Base-by-base conservation (phyloP, 53 echinoderm and acorn worm species). In the Paracentrotus lividus region DNA sequence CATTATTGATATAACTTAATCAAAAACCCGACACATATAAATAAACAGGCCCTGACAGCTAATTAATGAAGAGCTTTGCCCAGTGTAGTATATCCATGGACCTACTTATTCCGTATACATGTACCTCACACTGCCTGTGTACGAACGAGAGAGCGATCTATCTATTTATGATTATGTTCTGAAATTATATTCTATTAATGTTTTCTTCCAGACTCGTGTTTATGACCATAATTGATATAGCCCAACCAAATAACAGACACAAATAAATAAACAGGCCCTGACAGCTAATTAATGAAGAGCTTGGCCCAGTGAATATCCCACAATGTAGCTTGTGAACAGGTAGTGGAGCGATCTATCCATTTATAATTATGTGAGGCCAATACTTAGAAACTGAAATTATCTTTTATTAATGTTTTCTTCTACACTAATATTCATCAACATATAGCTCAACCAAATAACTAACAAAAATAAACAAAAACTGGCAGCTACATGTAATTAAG, bases 181-280 rank as follows among this genome's bases (percentile, higher is more conserved):
- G n/a, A n/a, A n/a, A n/a, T n/a, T n/a, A n/a, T n/a, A n/a, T n/a
- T n/a, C n/a, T n/a, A n/a, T n/a, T n/a, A n/a, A n/a, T n/a, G n/a
- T n/a, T n/a, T n/a, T n/a, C n/a, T n/a, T n/a, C n/a, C n/a, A n/a
- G n/a, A 34, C 86, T 86, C 55, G 34, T 56, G 56, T 86, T 56
- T 56, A 86, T 86, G 33, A 86, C 29, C n/a, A n/a, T n/a, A n/a
- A n/a, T n/a, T n/a, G n/a, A 49, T 38, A 53, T 86, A 23, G 44
- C 85, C 56, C 86, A 86, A 86, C 86, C 54, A 55, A 86, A 86
- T 86, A 86, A 54, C 86, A 55, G 86, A 89, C 89, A 89, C 60
- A 64, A 64, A 89, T 89, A 89, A 89, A 89, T 89, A 89, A 89
- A 89, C 89, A 89, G 26, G 64, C 23, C 43, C 43, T n/a, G 88